phyloP scores from a whole-genome alignment of 2,888 invertebrate species.

The Buathra laborator region DNA sequence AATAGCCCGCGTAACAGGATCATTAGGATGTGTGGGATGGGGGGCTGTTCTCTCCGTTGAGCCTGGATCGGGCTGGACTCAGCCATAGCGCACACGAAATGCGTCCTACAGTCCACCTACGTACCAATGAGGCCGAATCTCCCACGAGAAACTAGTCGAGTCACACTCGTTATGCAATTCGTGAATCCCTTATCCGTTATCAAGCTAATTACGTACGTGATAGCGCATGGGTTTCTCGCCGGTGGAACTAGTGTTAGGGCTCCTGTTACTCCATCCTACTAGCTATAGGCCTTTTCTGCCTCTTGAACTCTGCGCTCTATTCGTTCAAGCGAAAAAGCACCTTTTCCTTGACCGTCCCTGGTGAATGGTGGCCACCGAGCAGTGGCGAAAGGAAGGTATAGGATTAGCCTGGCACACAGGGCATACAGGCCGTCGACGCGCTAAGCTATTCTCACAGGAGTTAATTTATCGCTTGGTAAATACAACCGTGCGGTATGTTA shows the following conservation, averaged over 20 bases:
- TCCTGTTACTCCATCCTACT: slow-evolving; percentile 16
- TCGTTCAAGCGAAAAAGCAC: slow-evolving; percentile 30
- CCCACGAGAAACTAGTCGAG: slow-evolving; percentile 50
- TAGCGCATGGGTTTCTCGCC: slow-evolving; percentile 55
- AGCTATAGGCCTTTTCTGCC: slow-evolving; percentile 21
- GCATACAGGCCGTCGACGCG: neutral
- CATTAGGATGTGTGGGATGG: slow-evolving; percentile 77
- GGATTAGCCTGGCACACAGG: neutral
- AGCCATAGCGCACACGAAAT: slow-evolving; percentile 46
- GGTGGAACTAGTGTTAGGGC: slow-evolving; percentile 39
- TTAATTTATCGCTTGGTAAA: slow-evolving; percentile 39
- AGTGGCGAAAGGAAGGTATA: neutral
- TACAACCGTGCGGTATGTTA: slow-evolving; percentile 10
- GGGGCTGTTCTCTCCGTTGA: slow-evolving; percentile 63
- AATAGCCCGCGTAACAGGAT: slow-evolving; percentile 79
- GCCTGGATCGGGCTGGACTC: slow-evolving; percentile 69
- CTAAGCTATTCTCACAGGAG: slow-evolving; percentile 25
- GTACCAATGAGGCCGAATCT: slow-evolving; percentile 40
- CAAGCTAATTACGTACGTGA: slow-evolving; percentile 69
- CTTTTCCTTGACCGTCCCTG: neutral
- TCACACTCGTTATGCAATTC: slow-evolving; percentile 67
- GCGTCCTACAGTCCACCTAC: slow-evolving; percentile 31
- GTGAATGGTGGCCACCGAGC: neutral
- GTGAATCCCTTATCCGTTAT: slow-evolving; percentile 68
- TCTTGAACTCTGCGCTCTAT: slow-evolving; percentile 17